Base-by-base conservation (phyloP, 2,888 invertebrate species). In the Taenaris catops region DNA sequence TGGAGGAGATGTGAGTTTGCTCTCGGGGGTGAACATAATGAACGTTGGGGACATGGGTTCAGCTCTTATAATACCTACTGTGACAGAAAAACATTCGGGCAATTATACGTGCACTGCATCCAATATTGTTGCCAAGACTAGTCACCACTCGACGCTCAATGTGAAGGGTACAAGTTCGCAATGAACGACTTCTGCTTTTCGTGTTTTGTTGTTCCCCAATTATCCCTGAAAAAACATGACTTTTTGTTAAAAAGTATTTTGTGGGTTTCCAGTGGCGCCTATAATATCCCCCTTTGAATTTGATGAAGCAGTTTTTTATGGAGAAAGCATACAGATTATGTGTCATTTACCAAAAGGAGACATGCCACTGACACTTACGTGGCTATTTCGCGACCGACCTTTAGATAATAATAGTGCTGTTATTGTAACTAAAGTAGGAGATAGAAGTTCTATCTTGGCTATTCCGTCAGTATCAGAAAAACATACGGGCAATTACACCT, bases 401-500 rank as follows among this genome's bases (percentile, higher is more conserved):
- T 46, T 83, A 41, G 63, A 63, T 55, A 64, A 59, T 40, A 73
- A 68, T 44, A 66, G 73, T 39, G 83, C 83, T 44, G 74, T 89
- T 41, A 70, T 71, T 23, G 81, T 90, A 27, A 65, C 90, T 12
- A 89, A 89, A 63, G 78, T 89, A 49, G 90, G 90, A 58, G 89
- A 87, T 55, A 79, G 90, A 49, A 89, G 89, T 55, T 90, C 90
- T 45, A 86, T 91, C 41, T 66, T 92, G 55, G 90, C 89, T 49
- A 92, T 93, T 46, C 90, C 91, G 48, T 87, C 90, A 4, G 91
- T 91, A 26, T 89, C 89, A 51, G 90, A 91, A 37, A 88, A 89
- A 50, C 92, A 94, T 70, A 89, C 91, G 25, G 94, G 94, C 47
- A 91, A 90, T 66, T 94, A 94, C 69, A 93, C 93, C 27, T 95